phyloP scores from a whole-genome alignment of 53 echinoderm and acorn worm genomes.

The Actinopyga echinites region DNA sequence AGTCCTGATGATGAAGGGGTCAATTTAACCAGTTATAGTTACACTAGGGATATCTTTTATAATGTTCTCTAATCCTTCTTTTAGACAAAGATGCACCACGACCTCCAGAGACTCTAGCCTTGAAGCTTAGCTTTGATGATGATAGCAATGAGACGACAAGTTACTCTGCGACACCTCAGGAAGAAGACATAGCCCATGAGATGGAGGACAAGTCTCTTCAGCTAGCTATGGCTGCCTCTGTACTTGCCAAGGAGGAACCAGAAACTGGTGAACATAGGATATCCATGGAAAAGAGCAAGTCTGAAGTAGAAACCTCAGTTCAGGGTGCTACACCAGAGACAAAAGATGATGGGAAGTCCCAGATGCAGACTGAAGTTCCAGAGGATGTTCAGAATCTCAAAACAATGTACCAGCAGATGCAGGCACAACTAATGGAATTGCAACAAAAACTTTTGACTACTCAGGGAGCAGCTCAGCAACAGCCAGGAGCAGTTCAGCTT shows the following conservation, averaged over 20 bases:
- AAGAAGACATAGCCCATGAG: conserved; percentile 62
- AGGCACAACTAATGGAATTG: conserved; percentile 68
- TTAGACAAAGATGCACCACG: background rate
- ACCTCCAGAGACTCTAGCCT: conserved; percentile 46
- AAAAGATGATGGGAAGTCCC: background rate
- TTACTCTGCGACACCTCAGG: conserved; percentile 75
- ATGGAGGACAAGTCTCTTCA: conserved; percentile 87
- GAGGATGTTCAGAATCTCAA: conserved; percentile 22
- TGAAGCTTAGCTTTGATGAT: conserved; percentile 84
- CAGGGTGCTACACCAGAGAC: background rate
- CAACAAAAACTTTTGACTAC: conserved; percentile 18
- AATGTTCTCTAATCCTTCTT: conserved; percentile 33
- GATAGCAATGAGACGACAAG: conserved; percentile 79
- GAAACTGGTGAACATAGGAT: conserved; percentile 1
- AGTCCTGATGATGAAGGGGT: no score
- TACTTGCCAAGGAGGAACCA: conserved; percentile 17
- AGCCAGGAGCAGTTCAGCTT: conserved; percentile 50
- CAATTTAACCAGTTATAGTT: background rate
- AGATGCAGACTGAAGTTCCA: conserved; percentile 3
- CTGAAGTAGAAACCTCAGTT: background rate
- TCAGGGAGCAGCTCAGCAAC: conserved; percentile 45
- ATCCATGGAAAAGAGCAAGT: no score
- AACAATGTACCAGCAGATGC: conserved; percentile 76
- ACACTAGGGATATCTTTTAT: background rate
- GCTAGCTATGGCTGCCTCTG: conserved; percentile 52